Evolutionary conservation across 2,888 invertebrate species (phyloP).

Genomic region (Toxonevra muliebris): DNA sequence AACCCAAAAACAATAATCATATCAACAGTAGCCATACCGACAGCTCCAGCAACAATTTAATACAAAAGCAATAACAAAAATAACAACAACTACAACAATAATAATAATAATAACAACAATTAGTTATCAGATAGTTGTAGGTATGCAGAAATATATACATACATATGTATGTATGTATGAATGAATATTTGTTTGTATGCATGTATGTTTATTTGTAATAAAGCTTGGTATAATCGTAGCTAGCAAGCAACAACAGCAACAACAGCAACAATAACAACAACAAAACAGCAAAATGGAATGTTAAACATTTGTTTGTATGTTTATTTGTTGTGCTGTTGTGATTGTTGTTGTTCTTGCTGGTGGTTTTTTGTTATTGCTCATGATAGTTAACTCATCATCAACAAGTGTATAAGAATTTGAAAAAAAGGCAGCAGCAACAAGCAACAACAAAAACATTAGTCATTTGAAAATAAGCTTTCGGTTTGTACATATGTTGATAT

Average conservation of each 20-base stretch:
- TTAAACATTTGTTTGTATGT: too few species aligned
- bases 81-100: not conserved
- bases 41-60: not conserved
- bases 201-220: not conserved
- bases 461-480: too few species aligned
- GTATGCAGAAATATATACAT: not conserved
- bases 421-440: too few species aligned
- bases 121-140: constrained; percentile 2
- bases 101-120: constrained; percentile 1
- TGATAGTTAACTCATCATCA: too few species aligned
- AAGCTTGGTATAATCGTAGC: too few species aligned
- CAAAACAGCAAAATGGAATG: too few species aligned
- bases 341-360: not conserved
- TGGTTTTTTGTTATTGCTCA: not conserved
- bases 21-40: constrained; percentile 1
- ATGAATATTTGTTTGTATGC: not conserved
- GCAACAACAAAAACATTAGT: too few species aligned
- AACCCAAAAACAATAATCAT: not conserved
- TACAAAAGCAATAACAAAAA: not conserved
- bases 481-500: too few species aligned
- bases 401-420: too few species aligned
- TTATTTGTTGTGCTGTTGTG: not conserved
- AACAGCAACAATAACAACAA: too few species aligned
- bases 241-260: too few species aligned
- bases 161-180: not conserved